Conservation (phyloP, 2,797 vertebrate genomes). For the Tauraco hartlaubi region DNA sequence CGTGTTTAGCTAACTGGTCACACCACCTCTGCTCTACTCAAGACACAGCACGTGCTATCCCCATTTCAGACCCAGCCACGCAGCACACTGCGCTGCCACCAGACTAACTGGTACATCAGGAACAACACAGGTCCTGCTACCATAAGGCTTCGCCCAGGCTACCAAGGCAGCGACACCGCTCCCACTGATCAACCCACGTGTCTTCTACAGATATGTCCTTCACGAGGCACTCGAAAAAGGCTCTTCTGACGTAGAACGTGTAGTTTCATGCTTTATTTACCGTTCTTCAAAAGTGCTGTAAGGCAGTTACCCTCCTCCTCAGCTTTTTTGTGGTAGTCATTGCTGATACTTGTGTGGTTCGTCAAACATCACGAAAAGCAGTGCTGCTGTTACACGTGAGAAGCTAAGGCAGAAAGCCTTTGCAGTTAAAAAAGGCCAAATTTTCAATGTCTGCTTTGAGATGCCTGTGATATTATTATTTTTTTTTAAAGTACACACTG, state of each 20-base stretch:
- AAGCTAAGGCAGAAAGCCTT: not conserved
- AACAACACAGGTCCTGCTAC: not conserved
- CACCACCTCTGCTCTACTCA: not conserved
- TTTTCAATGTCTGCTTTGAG: not conserved
- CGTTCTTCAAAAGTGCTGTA: not conserved
- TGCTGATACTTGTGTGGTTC: not conserved
- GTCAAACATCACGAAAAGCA: not conserved
- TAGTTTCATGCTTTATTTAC: not conserved
- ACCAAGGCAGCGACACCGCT: not conserved
- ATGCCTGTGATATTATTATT: not conserved
- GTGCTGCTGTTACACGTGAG: not conserved
- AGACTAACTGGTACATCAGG: not conserved
- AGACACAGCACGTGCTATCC: not conserved
- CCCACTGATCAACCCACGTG: not conserved
- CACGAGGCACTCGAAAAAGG: not conserved
- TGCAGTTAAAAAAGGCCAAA: not conserved
- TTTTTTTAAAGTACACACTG: not conserved
- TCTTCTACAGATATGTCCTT: not conserved
- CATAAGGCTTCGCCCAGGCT: not conserved
- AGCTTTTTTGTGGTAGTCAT: not conserved
- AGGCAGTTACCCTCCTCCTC: not conserved
- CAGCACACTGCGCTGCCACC: not conserved
- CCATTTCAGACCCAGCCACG: too few species aligned
- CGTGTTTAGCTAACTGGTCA: not conserved
- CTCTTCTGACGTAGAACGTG: accelerated